Base-by-base conservation (phyloP, 2,797 vertebrate genomes). In the Knipowitschia caucasica region DNA sequence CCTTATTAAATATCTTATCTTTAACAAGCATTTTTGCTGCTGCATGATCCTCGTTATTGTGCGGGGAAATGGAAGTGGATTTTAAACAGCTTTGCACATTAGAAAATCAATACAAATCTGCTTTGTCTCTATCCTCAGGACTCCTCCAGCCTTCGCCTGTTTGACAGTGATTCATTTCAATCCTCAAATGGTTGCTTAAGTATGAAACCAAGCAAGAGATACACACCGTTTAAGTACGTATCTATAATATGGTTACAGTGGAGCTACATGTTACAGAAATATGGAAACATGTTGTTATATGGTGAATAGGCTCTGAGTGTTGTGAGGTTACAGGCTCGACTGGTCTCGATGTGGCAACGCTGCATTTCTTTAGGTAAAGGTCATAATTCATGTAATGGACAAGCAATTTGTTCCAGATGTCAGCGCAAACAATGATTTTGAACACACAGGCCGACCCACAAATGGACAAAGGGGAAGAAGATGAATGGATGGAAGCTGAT, bases 31-130 rank as follows among this genome's bases (percentile, higher is more conserved):
- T 26, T 26, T 7, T 52, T 24, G 15, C 25, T 25, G 25, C 20
- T 1, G 18, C 31, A 23, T 34, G 21, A 50, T 36, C 21, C 49
- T 35, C 31, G 33, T 64, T 51, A 53, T 54, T 14, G 24, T 7
- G 1, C 10, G 26, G 10, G 20, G 36, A 49, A 51, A 31, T 2
- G n/a, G 21, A 23, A 3, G 14, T n/a, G 23, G 35, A 23, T 59
- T 44, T 17, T 4, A 1, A 25, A 12, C 42, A 26, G 42, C 35
- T 46, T 44, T 46, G 21, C 15, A 36, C 9, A 14, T 25, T 59
- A 17, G 33, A 45, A 72, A 64, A 74, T 65, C 53, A 44, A 39
- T 66, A 46, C 33, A 62, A 66, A 69, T 64, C 49, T 27, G 46
- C 14, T 45, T 50, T 35, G 35, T 53, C 25, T 53, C 25, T 59